Conservation (phyloP, 2,797 vertebrate species). For the Amphiprion clarkii region DNA sequence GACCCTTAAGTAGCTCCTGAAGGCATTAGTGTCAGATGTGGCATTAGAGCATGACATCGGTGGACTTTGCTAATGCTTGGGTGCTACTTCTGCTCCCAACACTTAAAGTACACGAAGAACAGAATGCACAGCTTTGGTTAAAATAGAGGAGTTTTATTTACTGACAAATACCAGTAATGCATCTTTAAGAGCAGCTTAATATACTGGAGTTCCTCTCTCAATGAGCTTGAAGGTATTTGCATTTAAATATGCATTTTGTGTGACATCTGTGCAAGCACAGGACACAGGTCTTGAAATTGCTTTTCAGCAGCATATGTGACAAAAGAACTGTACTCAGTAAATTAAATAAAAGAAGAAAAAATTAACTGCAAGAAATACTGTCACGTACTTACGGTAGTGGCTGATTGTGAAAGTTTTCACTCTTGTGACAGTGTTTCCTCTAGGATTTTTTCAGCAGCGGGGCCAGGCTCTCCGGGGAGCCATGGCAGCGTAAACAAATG, state of each 20-base stretch:
- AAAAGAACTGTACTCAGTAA: background rate
- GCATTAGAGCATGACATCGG: constrained; percentile 59
- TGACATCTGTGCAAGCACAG: background rate
- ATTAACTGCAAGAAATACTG: background rate
- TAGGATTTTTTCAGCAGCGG: no score
- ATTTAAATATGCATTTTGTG: constrained; percentile 4
- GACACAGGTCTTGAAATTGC: background rate
- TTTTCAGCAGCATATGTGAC: background rate
- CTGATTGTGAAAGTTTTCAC: background rate
- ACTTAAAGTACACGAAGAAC: background rate
- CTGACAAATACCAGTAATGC: background rate
- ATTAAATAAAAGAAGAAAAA: background rate
- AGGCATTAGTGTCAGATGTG: constrained; percentile 67
- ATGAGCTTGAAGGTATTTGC: background rate
- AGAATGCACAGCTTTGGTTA: background rate
- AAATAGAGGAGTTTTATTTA: background rate
- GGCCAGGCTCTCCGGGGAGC: no score
- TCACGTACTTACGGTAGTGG: background rate
- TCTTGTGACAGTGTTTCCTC: no score
- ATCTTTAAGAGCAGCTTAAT: background rate
- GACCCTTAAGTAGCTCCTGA: constrained; percentile 48
- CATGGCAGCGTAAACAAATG: no score
- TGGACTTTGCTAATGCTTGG: constrained; percentile 38
- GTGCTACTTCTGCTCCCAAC: constrained; percentile 20
- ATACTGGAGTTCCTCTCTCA: background rate